Percentiles rank a stretch among this genome's conserved stretches.
These are phyloP conservation scores for Dipodomys ordii DNA, from an alignment of 2,113 vertebrate species.

Conservation along the genomic window DNA sequence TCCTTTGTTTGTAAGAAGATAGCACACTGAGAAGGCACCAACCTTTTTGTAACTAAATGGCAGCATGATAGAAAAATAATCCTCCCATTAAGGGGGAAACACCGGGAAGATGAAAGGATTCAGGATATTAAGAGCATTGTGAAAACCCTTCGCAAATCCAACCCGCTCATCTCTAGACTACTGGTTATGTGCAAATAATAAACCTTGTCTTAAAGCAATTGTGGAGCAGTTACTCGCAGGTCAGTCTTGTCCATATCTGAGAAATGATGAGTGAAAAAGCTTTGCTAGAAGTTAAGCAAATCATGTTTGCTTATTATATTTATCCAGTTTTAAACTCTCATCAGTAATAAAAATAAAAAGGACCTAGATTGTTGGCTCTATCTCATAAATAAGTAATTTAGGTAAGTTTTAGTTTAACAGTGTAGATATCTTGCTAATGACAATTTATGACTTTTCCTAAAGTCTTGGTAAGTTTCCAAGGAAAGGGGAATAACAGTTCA, in stretches of 20 bases:
- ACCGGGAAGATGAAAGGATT: not conserved
- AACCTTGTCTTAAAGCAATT: not conserved
- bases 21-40: not conserved
- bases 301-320: not conserved
- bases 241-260: not conserved
- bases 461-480: conserved; percentile 49
- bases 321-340: not conserved
- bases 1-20: not conserved
- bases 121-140: not conserved
- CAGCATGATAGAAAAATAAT: not conserved
- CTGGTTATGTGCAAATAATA: not conserved
- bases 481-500: not conserved
- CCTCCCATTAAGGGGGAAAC: not conserved
- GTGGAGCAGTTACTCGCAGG: accelerated
- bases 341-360: not conserved
- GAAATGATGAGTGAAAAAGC: not conserved
- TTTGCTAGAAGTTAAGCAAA: not conserved
- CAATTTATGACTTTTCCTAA: conserved; percentile 31
- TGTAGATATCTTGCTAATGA: conserved; percentile 4
- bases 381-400: conserved; percentile 33
- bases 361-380: not conserved
- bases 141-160: not conserved
- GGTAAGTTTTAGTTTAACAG: conserved; percentile 37
- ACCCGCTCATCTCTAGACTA: not conserved
- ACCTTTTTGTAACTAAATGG: not conserved